A percentile compares a stretch with the other conserved stretches of the same genome.
Conservation (phyloP, 2,113 vertebrate species). For the Galbula dea region DNA sequence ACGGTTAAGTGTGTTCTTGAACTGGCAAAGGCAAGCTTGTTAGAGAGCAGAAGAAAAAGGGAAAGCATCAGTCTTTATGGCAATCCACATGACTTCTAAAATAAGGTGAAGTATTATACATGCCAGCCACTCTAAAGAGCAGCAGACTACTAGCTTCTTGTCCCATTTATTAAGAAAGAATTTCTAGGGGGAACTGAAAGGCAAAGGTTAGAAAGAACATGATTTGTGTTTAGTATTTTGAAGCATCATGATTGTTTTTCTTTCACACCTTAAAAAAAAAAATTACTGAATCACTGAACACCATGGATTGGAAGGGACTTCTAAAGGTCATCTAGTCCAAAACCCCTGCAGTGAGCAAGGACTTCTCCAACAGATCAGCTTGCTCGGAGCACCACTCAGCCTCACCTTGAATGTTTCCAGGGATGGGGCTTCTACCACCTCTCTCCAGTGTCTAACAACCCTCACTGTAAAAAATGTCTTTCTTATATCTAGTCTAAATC, state of each 20-base stretch:
- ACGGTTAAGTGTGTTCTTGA: conserved; percentile 30
- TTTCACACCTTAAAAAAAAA: not conserved
- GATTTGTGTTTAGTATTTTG: not conserved
- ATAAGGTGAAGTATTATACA: not conserved
- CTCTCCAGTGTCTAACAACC: too few species aligned
- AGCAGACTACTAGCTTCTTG: not conserved
- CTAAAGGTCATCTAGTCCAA: not conserved
- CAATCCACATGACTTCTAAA: not conserved
- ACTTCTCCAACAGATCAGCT: not conserved
- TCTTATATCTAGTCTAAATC: not conserved
- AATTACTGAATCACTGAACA: not conserved
- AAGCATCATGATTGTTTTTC: not conserved
- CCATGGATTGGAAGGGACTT: not conserved
- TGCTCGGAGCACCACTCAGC: not conserved
- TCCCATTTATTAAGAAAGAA: not conserved
- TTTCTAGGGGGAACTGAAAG: not conserved
- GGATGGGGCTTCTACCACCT: not conserved
- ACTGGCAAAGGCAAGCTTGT: not conserved
- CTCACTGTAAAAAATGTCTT: too few species aligned
- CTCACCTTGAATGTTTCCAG: not conserved
- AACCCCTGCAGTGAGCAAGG: not conserved
- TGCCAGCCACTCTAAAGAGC: not conserved
- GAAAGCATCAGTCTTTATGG: not conserved
- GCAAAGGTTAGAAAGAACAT: not conserved
- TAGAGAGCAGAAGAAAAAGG: not conserved